These are phyloP conservation scores for Tapirus indicus DNA, from an alignment of 2,797 vertebrate genomes.

Conservation along the genomic window DNA sequence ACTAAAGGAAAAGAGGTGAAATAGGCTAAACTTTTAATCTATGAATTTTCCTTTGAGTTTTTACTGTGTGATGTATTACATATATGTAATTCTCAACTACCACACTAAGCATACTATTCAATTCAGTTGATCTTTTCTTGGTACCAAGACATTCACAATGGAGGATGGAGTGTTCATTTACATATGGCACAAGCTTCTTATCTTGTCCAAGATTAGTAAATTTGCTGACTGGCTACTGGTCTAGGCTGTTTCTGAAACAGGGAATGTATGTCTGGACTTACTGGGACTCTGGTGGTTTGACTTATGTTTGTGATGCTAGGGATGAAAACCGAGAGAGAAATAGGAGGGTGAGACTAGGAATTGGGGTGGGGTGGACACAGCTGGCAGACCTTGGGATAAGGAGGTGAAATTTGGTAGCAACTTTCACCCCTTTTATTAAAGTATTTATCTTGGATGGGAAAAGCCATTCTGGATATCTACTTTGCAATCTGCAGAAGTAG, in stretches of 20 bases:
- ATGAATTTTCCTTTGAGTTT: conserved; percentile 30
- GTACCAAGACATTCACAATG: not conserved
- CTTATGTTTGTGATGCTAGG: not conserved
- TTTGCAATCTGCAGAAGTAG: conserved; percentile 76
- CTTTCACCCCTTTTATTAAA: conserved; percentile 13
- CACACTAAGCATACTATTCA: not conserved
- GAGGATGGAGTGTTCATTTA: not conserved
- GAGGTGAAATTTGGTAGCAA: not conserved
- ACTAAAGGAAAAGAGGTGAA: not conserved
- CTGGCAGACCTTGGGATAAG: not conserved
- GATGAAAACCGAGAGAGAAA: not conserved
- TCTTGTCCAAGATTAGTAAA: not conserved
- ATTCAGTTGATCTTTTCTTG: not conserved
- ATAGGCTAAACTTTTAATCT: not conserved
- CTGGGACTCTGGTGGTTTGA: not conserved
- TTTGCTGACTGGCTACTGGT: not conserved
- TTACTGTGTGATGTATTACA: not conserved
- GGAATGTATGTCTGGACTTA: not conserved
- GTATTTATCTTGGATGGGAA: conserved; percentile 31
- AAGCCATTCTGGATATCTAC: conserved; percentile 61
- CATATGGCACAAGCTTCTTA: not conserved
- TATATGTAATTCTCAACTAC: not conserved
- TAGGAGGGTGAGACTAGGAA: not conserved
- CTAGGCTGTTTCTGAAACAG: not conserved
- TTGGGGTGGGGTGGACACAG: not conserved